A percentile compares a stretch with the other conserved stretches of the same genome.
Conservation (phyloP, 1,140 invertebrate species). For the Atta colombica region DNA sequence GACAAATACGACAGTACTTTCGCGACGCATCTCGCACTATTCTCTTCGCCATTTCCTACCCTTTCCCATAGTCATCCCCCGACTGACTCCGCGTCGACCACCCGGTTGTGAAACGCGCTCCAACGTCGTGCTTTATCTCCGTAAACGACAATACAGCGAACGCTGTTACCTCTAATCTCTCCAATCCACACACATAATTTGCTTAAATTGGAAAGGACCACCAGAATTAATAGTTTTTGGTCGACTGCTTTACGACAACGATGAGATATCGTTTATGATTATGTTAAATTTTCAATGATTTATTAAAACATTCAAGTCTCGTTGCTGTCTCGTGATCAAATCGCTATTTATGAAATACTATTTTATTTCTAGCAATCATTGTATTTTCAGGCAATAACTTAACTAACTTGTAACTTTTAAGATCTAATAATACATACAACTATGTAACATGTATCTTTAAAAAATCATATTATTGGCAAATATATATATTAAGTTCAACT, state of each 20-base stretch:
- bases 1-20: constrained; percentile 9
- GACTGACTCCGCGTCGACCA: background rate
- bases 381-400: too few species aligned
- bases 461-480: too few species aligned
- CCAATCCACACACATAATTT: constrained; percentile 58
- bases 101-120: constrained; percentile 5
- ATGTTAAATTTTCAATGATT: constrained; percentile 30
- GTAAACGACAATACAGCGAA: constrained; percentile 58
- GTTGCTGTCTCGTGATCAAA: background rate
- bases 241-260: background rate
- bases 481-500: too few species aligned
- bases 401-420: too few species aligned
- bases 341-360: background rate
- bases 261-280: constrained; percentile 32
- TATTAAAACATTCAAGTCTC: constrained; percentile 21
- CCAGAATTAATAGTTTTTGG: constrained; percentile 46
- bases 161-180: constrained; percentile 53
- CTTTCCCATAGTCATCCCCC: constrained; percentile 10
- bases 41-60: background rate
- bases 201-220: constrained; percentile 42
- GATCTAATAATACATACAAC: too few species aligned
- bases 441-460: too few species aligned
- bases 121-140: constrained; percentile 54
- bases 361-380: constrained; percentile 1
- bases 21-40: too few species aligned